A percentile compares a stretch with the other conserved stretches of the same genome.
Evolutionary conservation across 2,888 invertebrate genomes (phyloP).

Genomic region (Andrena bicolor): DNA sequence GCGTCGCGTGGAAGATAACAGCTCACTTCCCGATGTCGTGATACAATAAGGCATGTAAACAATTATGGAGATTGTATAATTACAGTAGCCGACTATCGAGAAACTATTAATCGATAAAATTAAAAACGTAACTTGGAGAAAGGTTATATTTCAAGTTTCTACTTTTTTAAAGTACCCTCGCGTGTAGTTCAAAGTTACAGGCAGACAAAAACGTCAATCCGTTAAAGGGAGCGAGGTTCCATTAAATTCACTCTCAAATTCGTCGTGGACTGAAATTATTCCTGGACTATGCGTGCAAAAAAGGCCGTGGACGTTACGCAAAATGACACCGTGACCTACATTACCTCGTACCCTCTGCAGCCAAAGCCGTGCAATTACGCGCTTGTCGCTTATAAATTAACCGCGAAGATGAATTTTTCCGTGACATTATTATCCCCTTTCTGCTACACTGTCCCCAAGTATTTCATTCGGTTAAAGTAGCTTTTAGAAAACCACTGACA

Average conservation of each 20-base stretch:
- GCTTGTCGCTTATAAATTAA: constrained; percentile 22
- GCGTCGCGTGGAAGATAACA: constrained; percentile 18
- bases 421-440: background rate
- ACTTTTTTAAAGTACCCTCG: too few species aligned
- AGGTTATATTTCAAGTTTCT: too few species aligned
- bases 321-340: constrained; percentile 30
- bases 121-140: too few species aligned
- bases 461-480: background rate
- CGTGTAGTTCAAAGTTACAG: too few species aligned
- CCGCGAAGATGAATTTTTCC: constrained; percentile 19
- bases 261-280: constrained; percentile 3
- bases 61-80: background rate
- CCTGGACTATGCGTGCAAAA: background rate
- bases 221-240: background rate
- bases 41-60: background rate
- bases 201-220: too few species aligned
- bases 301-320: background rate
- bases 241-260: background rate
- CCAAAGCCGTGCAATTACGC: constrained; percentile 9
- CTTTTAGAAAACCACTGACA: background rate
- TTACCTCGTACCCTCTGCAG: background rate
- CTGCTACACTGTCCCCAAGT: background rate
- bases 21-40: constrained; percentile 2
- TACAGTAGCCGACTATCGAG: background rate
- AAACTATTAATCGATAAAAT: too few species aligned